Evolutionary conservation across 2,888 invertebrate genomes (phyloP).

Genomic region (Amphipoea oculea): DNA sequence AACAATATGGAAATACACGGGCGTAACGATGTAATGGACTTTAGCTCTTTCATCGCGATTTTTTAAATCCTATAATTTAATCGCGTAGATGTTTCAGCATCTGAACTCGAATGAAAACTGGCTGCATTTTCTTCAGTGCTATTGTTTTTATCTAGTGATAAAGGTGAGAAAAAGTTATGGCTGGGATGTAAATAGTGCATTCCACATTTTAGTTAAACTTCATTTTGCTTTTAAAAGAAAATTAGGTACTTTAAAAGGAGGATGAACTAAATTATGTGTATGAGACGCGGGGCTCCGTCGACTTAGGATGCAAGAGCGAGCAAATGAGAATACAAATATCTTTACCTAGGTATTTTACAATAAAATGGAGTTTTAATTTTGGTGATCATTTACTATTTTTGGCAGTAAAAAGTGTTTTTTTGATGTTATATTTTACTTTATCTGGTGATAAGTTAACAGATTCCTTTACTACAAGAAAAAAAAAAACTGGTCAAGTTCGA

Average conservation of each 20-base stretch:
- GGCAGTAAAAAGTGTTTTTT: too few species aligned
- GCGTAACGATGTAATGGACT: slow-evolving; percentile 3
- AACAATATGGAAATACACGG: slow-evolving; percentile 10
- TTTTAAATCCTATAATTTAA: neutral
- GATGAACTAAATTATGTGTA: neutral
- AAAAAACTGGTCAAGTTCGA: too few species aligned
- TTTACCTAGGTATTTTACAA: too few species aligned
- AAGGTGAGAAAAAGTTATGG: slow-evolving; percentile 16
- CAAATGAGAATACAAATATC: too few species aligned
- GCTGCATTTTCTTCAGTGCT: slow-evolving; percentile 47
- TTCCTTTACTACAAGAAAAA: too few species aligned
- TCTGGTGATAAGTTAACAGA: too few species aligned
- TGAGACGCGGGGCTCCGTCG: too few species aligned
- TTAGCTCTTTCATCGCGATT: slow-evolving; percentile 14
- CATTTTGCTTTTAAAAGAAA: too few species aligned
- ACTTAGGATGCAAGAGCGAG: too few species aligned
- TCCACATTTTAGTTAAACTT: neutral
- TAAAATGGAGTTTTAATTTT: too few species aligned
- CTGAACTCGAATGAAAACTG: slow-evolving; percentile 70
- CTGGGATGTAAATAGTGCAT: neutral
- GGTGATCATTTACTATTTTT: too few species aligned
- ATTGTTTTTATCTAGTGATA: slow-evolving; percentile 65
- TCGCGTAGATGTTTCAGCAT: slow-evolving; percentile 56
- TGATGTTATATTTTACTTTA: too few species aligned
- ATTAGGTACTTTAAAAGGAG: neutral